Base-by-base conservation (phyloP, 2,113 vertebrate species). In the Colius striatus region DNA sequence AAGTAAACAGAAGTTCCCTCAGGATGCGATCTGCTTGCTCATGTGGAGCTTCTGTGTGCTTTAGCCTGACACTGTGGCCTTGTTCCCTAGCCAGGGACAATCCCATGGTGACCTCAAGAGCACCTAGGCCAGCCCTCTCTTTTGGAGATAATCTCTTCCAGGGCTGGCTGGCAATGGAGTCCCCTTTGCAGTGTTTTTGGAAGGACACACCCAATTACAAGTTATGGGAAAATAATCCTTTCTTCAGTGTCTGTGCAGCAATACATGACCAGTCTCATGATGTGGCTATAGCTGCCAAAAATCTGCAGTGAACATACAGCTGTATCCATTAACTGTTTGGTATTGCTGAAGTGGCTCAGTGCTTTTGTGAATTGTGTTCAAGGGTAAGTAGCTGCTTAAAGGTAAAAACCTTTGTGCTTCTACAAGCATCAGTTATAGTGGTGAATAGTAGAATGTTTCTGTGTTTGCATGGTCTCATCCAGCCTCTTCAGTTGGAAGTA, bases 1-100 rank as follows among this genome's bases (percentile, higher is more conserved):
- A 94, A 86, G 27, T 89, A 92, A 95, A 92, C 61, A 68, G 78
- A 90, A 82, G 13, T 89, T 96, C 78, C 77, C 78, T 79, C 2
- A 10, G 85, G 78, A 86, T 2, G 62, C 93, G 53, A 38, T 92
- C 29, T 67, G 38, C 29, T 80, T 95, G 92, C 95, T 81, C 85
- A 62, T 90, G 57, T 1, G 0, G 27, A 71, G 83, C 83, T 95
- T 16, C 89, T 89, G 54, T 65, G 19, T 92, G 62, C 90, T 93
- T 55, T 86, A 50, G 14, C 29, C 30, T 93, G n/a, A 34, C 1
- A 0, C 63, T 86, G 58, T 43, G 63, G 27, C 27, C 27, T 66
- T 0, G 0, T 45, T 89, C 43, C 34, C 26, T 67, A 4, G 5
- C 43, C 18, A 41, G 45, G 36, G 53, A 9, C 1, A 1, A 16